Percentiles rank a stretch among this genome's conserved stretches.
Evolutionary conservation across 2,113 vertebrate genomes (phyloP).

Genomic region (Antigone vipio): DNA sequence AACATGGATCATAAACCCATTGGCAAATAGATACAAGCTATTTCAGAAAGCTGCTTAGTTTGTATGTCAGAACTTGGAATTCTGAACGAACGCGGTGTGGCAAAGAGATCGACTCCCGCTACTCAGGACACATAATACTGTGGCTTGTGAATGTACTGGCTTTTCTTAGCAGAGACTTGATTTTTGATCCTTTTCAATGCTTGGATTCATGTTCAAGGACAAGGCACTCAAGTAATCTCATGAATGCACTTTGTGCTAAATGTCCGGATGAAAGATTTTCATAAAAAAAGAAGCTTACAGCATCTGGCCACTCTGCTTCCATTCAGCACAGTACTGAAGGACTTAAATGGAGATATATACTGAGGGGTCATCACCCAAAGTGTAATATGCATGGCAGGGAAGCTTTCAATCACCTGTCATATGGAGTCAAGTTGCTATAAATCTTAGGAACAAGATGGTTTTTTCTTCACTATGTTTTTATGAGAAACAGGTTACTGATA

Average conservation of each 20-base stretch:
- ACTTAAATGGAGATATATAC: conserved; percentile 55
- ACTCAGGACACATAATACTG: conserved; percentile 1
- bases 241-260: conserved; percentile 16
- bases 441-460: conserved; percentile 54
- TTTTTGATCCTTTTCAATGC: conserved; percentile 67
- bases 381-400: conserved; percentile 62
- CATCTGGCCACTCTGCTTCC: conserved; percentile 27
- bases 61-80: conserved; percentile 23
- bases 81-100: background rate
- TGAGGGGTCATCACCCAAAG: conserved; percentile 59
- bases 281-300: conserved; percentile 26
- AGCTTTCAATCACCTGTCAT: conserved; percentile 63
- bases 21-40: conserved; percentile 65
- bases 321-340: conserved; percentile 39
- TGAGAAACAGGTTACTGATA: conserved; percentile 67
- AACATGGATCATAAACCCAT: conserved; percentile 69
- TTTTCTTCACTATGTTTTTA: conserved; percentile 53
- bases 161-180: conserved; percentile 65
- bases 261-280: conserved; percentile 29
- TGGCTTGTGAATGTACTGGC: conserved; percentile 8
- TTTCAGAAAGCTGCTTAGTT: conserved; percentile 59
- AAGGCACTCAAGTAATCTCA: conserved; percentile 49
- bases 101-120: background rate
- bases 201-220: conserved; percentile 56
- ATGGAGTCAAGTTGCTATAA: conserved; percentile 50